Evolutionary conservation across 2,113 vertebrate species (phyloP).

Genomic region (Falcunculus frontatus): DNA sequence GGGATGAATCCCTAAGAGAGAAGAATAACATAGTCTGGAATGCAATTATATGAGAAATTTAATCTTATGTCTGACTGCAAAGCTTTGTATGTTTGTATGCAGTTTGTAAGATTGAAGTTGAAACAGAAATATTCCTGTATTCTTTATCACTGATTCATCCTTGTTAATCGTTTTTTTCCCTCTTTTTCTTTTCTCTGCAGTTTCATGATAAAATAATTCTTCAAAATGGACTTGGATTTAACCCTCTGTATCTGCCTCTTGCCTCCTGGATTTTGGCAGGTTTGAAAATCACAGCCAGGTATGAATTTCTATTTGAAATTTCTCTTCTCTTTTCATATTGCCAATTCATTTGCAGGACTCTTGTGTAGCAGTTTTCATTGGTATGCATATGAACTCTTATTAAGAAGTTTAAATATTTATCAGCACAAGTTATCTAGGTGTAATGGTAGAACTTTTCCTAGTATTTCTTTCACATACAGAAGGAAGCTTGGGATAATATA

Average conservation of each 20-base stretch:
- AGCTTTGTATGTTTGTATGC: background rate
- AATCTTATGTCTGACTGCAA: background rate
- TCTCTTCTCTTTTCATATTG: background rate
- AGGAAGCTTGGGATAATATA: background rate
- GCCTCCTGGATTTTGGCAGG: background rate
- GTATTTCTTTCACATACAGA: background rate
- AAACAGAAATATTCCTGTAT: slow-evolving; percentile 4
- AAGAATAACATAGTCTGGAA: background rate
- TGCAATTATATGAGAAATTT: background rate
- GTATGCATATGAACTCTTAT: background rate
- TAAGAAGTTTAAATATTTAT: background rate
- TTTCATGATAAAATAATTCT: background rate
- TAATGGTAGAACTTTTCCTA: background rate
- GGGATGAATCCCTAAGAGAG: background rate
- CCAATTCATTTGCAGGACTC: background rate
- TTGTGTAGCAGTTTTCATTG: background rate
- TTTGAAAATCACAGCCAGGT: background rate
- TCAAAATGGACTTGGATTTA: background rate
- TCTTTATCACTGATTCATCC: background rate
- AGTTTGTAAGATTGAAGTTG: background rate
- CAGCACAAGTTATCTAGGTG: background rate
- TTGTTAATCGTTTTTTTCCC: background rate
- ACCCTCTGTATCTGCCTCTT: background rate
- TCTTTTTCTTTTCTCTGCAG: background rate
- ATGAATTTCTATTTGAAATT: background rate